Conservation (phyloP, 2,888 invertebrate genomes). For the Sesamia inferens region DNA sequence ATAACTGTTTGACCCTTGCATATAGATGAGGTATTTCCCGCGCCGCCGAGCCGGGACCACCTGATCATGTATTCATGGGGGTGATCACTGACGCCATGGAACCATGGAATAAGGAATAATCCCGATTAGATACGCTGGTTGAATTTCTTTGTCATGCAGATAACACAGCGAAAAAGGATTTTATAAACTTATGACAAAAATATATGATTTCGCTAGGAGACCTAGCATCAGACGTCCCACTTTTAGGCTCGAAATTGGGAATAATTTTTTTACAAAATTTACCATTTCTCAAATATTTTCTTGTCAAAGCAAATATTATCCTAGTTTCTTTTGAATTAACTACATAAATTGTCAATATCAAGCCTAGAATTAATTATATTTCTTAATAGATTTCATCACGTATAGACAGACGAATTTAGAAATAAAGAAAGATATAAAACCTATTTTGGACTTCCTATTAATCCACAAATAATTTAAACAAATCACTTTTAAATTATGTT, state of each 20-base stretch:
- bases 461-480: slow-evolving; percentile 7
- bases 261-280: neutral
- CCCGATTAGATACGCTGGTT: slow-evolving; percentile 31
- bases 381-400: neutral
- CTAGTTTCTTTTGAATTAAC: neutral
- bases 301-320: neutral
- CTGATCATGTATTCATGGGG: slow-evolving; percentile 86
- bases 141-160: neutral
- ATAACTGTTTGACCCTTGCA: slow-evolving; percentile 83
- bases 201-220: neutral
- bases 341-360: neutral
- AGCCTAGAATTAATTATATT: neutral
- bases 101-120: slow-evolving; percentile 59
- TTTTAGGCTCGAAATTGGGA: too few species aligned
- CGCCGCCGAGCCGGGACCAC: slow-evolving; percentile 67
- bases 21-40: slow-evolving; percentile 84
- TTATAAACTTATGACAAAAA: neutral
- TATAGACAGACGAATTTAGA: neutral
- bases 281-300: neutral
- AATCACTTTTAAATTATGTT: slow-evolving; percentile 14
- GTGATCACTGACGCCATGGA: slow-evolving; percentile 69
- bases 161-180: neutral
- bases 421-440: neutral
- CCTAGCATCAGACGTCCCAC: too few species aligned
- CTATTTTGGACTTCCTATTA: neutral